Conservation (phyloP, 2,888 invertebrate species). For the Podabrus alpinus region DNA sequence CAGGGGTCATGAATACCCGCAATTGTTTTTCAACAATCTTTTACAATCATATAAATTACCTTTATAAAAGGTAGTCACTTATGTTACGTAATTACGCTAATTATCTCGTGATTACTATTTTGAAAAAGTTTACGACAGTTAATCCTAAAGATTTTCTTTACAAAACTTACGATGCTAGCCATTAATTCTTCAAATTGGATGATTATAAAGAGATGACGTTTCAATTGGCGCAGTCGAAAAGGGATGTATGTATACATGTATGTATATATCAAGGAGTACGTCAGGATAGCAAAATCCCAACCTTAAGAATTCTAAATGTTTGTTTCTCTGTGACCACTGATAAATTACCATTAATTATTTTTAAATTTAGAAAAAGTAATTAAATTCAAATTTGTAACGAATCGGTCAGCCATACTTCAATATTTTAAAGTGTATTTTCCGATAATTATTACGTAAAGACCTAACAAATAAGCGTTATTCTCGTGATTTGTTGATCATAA, state of each 20-base stretch:
- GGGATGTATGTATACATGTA: neutral
- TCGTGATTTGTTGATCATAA: no score
- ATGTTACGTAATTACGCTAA: neutral
- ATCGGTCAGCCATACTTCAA: no score
- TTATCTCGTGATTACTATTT: neutral
- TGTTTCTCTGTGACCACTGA: no score
- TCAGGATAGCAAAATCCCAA: no score
- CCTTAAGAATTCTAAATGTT: no score
- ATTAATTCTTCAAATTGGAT: neutral
- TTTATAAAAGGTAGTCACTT: neutral
- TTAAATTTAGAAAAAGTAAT: no score
- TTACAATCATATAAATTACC: neutral
- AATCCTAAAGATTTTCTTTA: neutral
- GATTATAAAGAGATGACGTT: neutral
- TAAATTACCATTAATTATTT: no score
- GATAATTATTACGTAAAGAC: no score
- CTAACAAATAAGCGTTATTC: no score
- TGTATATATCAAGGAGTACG: no score
- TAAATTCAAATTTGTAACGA: no score
- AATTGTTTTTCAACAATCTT: neutral
- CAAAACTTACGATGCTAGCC: neutral
- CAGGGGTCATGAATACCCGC: slow-evolving; percentile 19
- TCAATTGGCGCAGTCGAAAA: neutral
- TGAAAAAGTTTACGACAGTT: neutral
- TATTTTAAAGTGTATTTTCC: no score